Evolutionary conservation across 1,140 invertebrate species (phyloP).

Genomic region (Drosophila sp.): DNA sequence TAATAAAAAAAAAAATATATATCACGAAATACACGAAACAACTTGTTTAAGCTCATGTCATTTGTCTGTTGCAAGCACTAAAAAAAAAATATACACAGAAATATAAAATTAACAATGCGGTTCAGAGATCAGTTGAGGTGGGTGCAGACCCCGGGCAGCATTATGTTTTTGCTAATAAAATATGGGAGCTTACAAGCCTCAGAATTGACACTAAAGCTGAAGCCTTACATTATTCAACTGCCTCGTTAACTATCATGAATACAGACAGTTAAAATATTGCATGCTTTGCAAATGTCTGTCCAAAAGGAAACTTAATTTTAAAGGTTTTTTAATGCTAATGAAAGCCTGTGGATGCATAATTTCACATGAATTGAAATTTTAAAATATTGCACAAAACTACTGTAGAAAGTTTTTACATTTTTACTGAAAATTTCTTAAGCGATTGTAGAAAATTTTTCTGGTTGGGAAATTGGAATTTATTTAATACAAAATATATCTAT

Average conservation of each 20-base stretch:
- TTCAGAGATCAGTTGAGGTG: constrained; percentile 62
- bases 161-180: constrained; percentile 7
- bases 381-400: not conserved
- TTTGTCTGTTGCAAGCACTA: constrained; percentile 62
- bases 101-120: constrained; percentile 39
- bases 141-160: constrained; percentile 46
- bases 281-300: too few relatives aligned
- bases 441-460: constrained; percentile 6
- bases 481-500: constrained; percentile 16
- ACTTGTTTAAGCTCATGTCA: constrained; percentile 74
- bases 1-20: constrained; percentile 39
- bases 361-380: constrained; percentile 6
- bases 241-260: constrained; percentile 13
- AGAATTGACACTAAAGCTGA: constrained; percentile 21
- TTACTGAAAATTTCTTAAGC: not conserved
- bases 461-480: constrained; percentile 11
- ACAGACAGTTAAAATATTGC: not conserved
- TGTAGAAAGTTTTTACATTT: constrained; percentile 5
- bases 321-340: not conserved
- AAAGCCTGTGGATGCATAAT: not conserved
- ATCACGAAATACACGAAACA: constrained; percentile 51
- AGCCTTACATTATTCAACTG: not conserved
- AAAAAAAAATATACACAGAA: constrained; percentile 43
- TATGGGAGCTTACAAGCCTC: constrained; percentile 12
- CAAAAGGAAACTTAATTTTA: constrained; percentile 9